These are phyloP conservation scores for Tanypteryx hageni DNA, from an alignment of 2,888 invertebrate species.

Conservation along the genomic window DNA sequence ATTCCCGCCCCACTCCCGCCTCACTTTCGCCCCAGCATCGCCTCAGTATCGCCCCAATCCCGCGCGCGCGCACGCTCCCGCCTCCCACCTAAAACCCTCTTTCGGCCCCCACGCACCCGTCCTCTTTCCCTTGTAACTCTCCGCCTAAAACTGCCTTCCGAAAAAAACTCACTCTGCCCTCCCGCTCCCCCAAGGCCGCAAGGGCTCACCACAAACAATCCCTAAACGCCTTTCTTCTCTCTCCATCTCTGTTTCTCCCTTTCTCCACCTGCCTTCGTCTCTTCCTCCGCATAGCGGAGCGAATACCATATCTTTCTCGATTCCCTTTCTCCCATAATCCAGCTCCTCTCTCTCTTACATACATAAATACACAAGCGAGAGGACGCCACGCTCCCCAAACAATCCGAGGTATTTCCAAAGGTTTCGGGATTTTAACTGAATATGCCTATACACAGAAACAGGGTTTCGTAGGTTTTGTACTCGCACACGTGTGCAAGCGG, in stretches of 20 bases:
- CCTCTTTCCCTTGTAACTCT: too few relatives aligned
- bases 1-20: not conserved
- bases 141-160: too few relatives aligned
- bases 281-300: too few relatives aligned
- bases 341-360: too few relatives aligned
- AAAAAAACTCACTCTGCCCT: too few relatives aligned
- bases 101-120: too few relatives aligned
- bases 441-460: not conserved
- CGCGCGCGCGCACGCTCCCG: not conserved
- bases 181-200: not conserved
- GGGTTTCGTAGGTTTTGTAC: not conserved
- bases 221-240: not conserved
- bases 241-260: not conserved
- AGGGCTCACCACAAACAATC: not conserved
- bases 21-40: not conserved
- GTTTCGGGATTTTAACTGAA: constrained; percentile 12
- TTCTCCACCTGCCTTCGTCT: not conserved
- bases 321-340: too few relatives aligned
- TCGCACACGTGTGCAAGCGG: not conserved
- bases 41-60: not conserved
- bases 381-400: not conserved
- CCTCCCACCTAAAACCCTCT: too few relatives aligned
- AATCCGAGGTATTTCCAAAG: constrained; percentile 10
- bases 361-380: not conserved
- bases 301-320: too few relatives aligned